phyloP scores from a whole-genome alignment of 2,797 vertebrate genomes.

The Phalloptychus januarius region DNA sequence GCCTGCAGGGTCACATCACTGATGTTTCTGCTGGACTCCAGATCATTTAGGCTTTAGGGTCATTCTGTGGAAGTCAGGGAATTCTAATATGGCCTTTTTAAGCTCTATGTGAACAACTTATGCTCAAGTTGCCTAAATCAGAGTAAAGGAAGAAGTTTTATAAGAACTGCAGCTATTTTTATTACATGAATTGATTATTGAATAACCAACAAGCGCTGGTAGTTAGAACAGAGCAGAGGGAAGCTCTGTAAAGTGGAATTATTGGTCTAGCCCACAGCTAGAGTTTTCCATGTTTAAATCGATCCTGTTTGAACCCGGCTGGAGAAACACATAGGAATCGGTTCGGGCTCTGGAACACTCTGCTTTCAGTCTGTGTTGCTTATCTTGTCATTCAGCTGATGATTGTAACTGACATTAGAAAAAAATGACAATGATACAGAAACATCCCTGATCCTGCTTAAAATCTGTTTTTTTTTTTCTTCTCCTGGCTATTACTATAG shows the following conservation, averaged over 20 bases:
- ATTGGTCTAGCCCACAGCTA: background rate
- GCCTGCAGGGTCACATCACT: background rate
- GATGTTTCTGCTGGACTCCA: background rate
- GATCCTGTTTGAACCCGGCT: background rate
- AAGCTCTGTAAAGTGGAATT: background rate
- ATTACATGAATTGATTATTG: background rate
- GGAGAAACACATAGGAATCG: background rate
- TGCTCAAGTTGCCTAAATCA: background rate
- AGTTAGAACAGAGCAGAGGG: background rate
- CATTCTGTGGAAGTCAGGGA: background rate
- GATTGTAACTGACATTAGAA: background rate
- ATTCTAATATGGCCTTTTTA: background rate
- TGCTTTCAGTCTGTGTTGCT: background rate
- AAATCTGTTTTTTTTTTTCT: background rate
- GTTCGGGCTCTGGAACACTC: background rate
- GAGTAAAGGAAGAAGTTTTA: background rate
- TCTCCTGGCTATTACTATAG: background rate
- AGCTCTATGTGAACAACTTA: background rate
- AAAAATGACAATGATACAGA: background rate
- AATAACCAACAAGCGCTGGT: background rate
- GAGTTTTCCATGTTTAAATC: background rate
- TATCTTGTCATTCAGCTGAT: background rate
- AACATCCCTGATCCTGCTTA: background rate
- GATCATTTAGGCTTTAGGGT: background rate
- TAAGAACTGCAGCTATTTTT: slow-evolving; percentile 9